Percentiles rank a stretch among this genome's conserved stretches.
Evolutionary conservation across 2,888 invertebrate species (phyloP).

Genomic region (Allacma fusca): DNA sequence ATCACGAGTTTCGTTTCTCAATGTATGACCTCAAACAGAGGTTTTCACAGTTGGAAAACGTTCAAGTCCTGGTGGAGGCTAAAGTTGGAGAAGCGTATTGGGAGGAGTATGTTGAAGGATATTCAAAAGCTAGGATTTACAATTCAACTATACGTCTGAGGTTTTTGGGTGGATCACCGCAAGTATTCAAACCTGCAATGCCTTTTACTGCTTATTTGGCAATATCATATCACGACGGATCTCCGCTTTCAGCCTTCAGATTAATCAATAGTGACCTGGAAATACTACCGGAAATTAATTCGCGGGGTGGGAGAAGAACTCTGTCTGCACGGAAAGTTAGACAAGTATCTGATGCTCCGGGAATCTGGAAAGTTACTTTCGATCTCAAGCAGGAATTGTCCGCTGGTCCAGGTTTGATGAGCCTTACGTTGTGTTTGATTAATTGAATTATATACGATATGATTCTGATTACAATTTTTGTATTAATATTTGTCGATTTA

Average conservation of each 20-base stretch:
- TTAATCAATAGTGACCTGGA: slow-evolving; percentile 74
- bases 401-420: slow-evolving; percentile 29
- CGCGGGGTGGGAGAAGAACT: slow-evolving; percentile 72
- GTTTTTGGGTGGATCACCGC: slow-evolving; percentile 85
- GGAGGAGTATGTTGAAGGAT: slow-evolving; percentile 85
- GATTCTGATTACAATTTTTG: no score
- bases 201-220: slow-evolving; percentile 85
- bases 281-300: slow-evolving; percentile 72
- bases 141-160: slow-evolving; percentile 84
- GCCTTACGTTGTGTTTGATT: background rate
- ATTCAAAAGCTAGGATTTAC: slow-evolving; percentile 84
- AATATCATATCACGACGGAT: slow-evolving; percentile 90
- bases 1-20: slow-evolving; percentile 85
- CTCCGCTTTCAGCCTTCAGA: slow-evolving; percentile 74
- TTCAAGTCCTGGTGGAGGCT: slow-evolving; percentile 84
- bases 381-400: slow-evolving; percentile 66
- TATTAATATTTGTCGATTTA: background rate
- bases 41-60: slow-evolving; percentile 75
- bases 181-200: slow-evolving; percentile 95
- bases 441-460: no score
- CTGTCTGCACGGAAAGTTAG: slow-evolving; percentile 71
- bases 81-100: slow-evolving; percentile 87
- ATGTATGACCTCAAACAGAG: slow-evolving; percentile 78
- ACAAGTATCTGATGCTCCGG: slow-evolving; percentile 74
- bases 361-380: slow-evolving; percentile 83